Evolutionary conservation across 2,797 vertebrate species (phyloP).

Genomic region (Neosilurus mollespiculum): DNA sequence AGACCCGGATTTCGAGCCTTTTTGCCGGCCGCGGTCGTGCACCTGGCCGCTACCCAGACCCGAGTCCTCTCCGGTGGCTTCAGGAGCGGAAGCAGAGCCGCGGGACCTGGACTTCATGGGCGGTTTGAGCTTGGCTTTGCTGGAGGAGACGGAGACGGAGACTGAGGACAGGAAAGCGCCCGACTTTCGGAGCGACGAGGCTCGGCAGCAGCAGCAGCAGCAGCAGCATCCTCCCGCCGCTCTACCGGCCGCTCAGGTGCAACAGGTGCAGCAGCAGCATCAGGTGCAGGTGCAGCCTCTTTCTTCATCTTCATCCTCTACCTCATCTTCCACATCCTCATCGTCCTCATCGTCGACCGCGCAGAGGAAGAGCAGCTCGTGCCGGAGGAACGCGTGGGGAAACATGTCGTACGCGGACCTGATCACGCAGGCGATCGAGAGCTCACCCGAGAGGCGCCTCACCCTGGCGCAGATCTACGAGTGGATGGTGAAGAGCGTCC

Average conservation of each 20-base stretch:
- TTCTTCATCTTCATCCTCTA: slow-evolving; percentile 69
- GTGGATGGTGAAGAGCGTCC: slow-evolving; percentile 97
- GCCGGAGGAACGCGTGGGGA: slow-evolving; percentile 95
- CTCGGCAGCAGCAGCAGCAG: slow-evolving; percentile 74
- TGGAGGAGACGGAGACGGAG: slow-evolving; percentile 83
- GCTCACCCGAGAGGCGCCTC: slow-evolving; percentile 92
- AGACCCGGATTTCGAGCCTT: slow-evolving; percentile 94
- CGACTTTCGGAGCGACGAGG: slow-evolving; percentile 34
- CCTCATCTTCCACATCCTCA: slow-evolving; percentile 41
- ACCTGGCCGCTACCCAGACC: slow-evolving; percentile 94
- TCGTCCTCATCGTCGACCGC: slow-evolving; percentile 66
- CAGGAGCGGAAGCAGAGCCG: slow-evolving; percentile 76
- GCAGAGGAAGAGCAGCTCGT: slow-evolving; percentile 92
- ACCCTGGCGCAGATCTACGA: slow-evolving; percentile 97
- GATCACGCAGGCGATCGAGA: slow-evolving; percentile 96
- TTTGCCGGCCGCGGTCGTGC: slow-evolving; percentile 89
- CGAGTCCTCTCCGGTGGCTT: slow-evolving; percentile 85
- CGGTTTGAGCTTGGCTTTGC: slow-evolving; percentile 81
- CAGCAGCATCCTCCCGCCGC: slow-evolving; percentile 59
- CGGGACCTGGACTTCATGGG: slow-evolving; percentile 80
- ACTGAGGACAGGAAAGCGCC: slow-evolving; percentile 60
- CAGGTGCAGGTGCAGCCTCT: slow-evolving; percentile 74
- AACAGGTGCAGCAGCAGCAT: slow-evolving; percentile 68
- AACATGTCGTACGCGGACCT: slow-evolving; percentile 98
- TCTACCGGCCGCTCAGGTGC: slow-evolving; percentile 50